A percentile compares a stretch with the other conserved stretches of the same genome.
These are phyloP conservation scores for Halocaridina rubra DNA, from an alignment of 2,888 invertebrate genomes.

Conservation along the genomic window DNA sequence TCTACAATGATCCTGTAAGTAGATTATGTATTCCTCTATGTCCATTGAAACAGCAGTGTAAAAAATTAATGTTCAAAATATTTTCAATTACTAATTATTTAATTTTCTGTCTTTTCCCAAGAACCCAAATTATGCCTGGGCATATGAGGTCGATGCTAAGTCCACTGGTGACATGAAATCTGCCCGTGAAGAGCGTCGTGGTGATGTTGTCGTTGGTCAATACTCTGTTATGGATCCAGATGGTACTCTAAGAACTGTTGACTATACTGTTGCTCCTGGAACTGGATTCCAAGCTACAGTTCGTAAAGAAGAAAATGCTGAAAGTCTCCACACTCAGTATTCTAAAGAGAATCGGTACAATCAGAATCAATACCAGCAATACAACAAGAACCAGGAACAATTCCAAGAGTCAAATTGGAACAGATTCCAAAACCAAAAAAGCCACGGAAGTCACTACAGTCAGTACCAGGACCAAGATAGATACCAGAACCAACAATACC, in stretches of 20 bases:
- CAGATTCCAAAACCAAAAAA: neutral
- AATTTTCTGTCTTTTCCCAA: no score
- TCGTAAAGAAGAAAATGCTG: neutral
- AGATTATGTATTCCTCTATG: neutral
- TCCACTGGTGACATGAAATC: conserved; percentile 39
- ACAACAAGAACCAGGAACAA: neutral
- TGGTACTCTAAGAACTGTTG: neutral
- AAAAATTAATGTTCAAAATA: neutral
- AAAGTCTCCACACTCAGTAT: neutral
- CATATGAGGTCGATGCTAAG: conserved; percentile 25
- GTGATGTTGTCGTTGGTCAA: conserved; percentile 31
- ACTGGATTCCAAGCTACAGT: conserved; percentile 39
- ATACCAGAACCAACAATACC: neutral
- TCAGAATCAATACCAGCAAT: neutral
- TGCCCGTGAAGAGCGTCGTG: conserved; percentile 40
- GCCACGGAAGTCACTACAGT: neutral
- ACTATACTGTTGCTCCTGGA: conserved; percentile 24
- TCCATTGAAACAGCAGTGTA: neutral
- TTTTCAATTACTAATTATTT: no score
- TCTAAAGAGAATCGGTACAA: no score
- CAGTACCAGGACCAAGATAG: neutral
- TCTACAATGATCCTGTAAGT: conserved; percentile 21
- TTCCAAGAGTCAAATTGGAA: neutral
- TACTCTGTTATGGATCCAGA: conserved; percentile 27
- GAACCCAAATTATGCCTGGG: conserved; percentile 26